phyloP scores from a whole-genome alignment of 2,113 vertebrate species.

The Etheostoma cragini region DNA sequence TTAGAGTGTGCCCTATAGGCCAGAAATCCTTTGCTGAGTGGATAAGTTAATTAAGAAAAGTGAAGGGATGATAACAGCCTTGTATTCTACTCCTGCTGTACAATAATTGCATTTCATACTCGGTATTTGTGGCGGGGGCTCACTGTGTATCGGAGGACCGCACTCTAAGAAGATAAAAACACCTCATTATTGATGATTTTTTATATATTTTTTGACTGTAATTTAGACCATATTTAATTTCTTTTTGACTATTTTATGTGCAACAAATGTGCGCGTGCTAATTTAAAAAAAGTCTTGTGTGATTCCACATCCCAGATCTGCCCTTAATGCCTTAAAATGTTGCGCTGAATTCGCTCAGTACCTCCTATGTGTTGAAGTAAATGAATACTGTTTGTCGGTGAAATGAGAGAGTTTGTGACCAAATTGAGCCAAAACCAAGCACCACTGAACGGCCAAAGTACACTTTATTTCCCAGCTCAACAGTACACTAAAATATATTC shows the following conservation, averaged over 20 bases:
- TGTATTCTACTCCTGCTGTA: slow-evolving; percentile 60
- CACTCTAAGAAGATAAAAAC: slow-evolving; percentile 54
- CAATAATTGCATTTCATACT: slow-evolving; percentile 68
- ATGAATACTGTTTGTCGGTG: too few relatives aligned
- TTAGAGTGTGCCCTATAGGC: slow-evolving; percentile 63
- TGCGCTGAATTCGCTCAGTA: too few relatives aligned
- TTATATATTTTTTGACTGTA: too few relatives aligned
- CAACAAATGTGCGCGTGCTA: background rate
- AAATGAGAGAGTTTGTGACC: too few relatives aligned
- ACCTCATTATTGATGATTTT: slow-evolving; percentile 34
- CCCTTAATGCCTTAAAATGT: too few relatives aligned
- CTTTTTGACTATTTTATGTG: background rate
- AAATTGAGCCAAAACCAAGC: too few relatives aligned
- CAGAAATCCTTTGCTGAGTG: slow-evolving; percentile 63
- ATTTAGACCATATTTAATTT: too few relatives aligned
- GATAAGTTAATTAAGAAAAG: slow-evolving; percentile 78
- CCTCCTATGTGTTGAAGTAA: too few relatives aligned
- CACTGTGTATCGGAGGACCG: slow-evolving; percentile 48
- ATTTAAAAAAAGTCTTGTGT: background rate
- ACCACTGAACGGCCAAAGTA: too few relatives aligned
- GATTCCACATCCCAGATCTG: background rate
- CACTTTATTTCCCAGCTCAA: too few relatives aligned
- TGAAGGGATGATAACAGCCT: slow-evolving; percentile 59
- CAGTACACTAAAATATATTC: too few relatives aligned
- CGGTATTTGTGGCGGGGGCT: slow-evolving; percentile 56